A percentile compares a stretch with the other conserved stretches of the same genome.
Evolutionary conservation across 2,797 vertebrate genomes (phyloP).

Genomic region (Sebastes glaucus): DNA sequence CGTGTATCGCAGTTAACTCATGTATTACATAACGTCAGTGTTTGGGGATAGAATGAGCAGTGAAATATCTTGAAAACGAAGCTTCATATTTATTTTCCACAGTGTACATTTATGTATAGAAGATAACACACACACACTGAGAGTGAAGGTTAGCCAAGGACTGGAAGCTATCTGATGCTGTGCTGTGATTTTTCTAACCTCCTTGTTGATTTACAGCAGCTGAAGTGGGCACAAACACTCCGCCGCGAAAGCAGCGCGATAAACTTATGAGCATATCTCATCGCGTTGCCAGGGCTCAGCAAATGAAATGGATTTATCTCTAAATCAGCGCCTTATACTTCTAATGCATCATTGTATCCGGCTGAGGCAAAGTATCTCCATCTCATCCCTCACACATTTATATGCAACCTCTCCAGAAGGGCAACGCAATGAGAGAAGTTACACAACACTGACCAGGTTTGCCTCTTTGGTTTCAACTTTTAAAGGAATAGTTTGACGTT

Average conservation of each 20-base stretch:
- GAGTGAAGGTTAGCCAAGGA: slow-evolving; percentile 68
- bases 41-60: background rate
- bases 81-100: background rate
- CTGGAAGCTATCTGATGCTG: slow-evolving; percentile 52
- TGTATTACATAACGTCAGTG: background rate
- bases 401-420: slow-evolving; percentile 9
- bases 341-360: slow-evolving; percentile 29
- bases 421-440: background rate
- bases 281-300: slow-evolving; percentile 6
- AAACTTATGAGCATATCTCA: slow-evolving; percentile 58
- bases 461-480: background rate
- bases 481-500: background rate
- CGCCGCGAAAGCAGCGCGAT: background rate
- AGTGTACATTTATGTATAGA: background rate
- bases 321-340: slow-evolving; percentile 44
- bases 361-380: slow-evolving; percentile 23
- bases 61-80: slow-evolving; percentile 1
- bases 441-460: background rate
- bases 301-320: slow-evolving; percentile 61
- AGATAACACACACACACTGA: background rate
- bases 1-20: slow-evolving; percentile 1
- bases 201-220: slow-evolving; percentile 64
- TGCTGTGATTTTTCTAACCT: slow-evolving; percentile 55
- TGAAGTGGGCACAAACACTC: slow-evolving; percentile 53
- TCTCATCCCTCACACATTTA: slow-evolving; percentile 29